Conservation (phyloP, 2,888 invertebrate species). For the Habrosyne pyritoides region DNA sequence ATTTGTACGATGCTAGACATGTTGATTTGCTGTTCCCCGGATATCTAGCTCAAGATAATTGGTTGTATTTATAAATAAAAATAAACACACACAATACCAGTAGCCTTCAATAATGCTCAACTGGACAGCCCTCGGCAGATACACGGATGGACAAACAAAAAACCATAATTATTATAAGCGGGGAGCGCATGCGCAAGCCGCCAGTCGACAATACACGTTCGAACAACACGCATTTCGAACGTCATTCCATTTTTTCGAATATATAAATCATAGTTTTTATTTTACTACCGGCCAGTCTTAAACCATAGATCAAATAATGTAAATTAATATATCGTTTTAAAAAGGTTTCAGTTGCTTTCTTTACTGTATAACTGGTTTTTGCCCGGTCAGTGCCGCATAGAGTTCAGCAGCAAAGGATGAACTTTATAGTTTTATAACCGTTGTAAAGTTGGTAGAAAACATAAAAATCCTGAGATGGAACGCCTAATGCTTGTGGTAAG, state of each 20-base stretch:
- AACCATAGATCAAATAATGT: constrained; percentile 32
- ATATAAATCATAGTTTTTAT: constrained; percentile 16
- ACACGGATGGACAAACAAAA: constrained; percentile 67
- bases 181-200: constrained; percentile 56
- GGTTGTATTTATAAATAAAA: constrained; percentile 3
- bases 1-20: neutral
- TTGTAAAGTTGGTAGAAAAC: constrained; percentile 25
- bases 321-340: constrained; percentile 17
- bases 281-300: constrained; percentile 14
- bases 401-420: constrained; percentile 49
- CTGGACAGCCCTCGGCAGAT: constrained; percentile 28
- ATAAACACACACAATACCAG: constrained; percentile 29
- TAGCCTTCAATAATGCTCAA: constrained; percentile 53
- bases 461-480: constrained; percentile 37
- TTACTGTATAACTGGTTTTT: constrained; percentile 45
- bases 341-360: constrained; percentile 11
- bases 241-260: constrained; percentile 31
- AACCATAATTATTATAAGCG: constrained; percentile 78
- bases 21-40: too few species aligned
- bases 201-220: constrained; percentile 62
- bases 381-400: constrained; percentile 47
- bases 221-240: constrained; percentile 44
- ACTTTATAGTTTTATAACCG: constrained; percentile 40
- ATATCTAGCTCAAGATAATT: neutral
- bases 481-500: constrained; percentile 50